Conservation (phyloP, 2,797 vertebrate species). For the Artibeus lituratus region DNA sequence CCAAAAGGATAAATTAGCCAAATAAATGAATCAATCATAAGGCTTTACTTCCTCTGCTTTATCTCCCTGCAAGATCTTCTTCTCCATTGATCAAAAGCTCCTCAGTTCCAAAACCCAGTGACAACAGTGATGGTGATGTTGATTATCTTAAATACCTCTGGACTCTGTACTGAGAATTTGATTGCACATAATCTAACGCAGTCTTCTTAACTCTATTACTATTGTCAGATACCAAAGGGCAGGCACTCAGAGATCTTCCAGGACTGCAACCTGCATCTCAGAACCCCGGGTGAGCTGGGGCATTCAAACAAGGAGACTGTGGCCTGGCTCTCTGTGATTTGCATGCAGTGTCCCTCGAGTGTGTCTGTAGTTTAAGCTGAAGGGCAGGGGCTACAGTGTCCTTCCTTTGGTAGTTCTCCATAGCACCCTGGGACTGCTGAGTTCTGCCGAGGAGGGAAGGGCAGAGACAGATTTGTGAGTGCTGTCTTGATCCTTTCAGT, state of each 20-base stretch:
- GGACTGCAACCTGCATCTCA: background rate
- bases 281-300: background rate
- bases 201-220: background rate
- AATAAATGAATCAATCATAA: background rate
- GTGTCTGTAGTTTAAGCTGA: background rate
- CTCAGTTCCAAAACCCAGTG: background rate
- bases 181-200: background rate
- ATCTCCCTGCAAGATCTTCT: background rate
- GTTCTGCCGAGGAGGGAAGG: background rate
- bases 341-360: background rate
- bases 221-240: background rate
- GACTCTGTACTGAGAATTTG: background rate
- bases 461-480: constrained; percentile 21
- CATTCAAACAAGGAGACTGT: background rate
- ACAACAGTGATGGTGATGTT: background rate
- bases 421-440: background rate
- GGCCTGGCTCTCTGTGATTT: background rate
- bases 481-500: constrained; percentile 44
- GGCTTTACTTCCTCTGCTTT: background rate
- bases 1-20: background rate
- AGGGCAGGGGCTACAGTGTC: background rate
- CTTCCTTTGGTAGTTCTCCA: constrained; percentile 15
- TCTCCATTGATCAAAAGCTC: background rate
- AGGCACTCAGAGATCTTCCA: background rate
- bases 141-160: background rate